Conservation (phyloP, 2,113 vertebrate genomes). For the Oryzias javanicus region DNA sequence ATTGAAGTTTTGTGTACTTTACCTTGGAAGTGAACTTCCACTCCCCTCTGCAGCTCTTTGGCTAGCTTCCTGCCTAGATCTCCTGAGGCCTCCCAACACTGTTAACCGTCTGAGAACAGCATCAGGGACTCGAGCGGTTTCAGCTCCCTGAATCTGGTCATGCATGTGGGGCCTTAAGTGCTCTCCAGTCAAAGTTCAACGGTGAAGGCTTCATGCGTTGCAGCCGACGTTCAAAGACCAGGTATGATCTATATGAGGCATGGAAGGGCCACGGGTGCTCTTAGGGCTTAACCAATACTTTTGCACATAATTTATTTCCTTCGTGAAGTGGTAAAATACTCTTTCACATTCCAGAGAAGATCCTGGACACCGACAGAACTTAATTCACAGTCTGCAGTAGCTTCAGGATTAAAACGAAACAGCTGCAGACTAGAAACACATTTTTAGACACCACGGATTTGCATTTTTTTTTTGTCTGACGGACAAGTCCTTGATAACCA, state of each 20-base stretch:
- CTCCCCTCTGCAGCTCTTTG: slow-evolving; percentile 78
- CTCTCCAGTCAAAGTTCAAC: slow-evolving; percentile 64
- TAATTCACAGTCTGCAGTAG: slow-evolving; percentile 34
- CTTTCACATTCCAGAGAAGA: slow-evolving; percentile 31
- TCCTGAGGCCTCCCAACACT: slow-evolving; percentile 70
- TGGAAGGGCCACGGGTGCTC: slow-evolving; percentile 55
- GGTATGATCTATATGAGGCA: slow-evolving; percentile 58
- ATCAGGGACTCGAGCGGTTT: slow-evolving; percentile 58
- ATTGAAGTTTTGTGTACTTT: slow-evolving; percentile 88
- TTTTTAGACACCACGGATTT: slow-evolving; percentile 33
- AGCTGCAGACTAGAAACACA: slow-evolving; percentile 10
- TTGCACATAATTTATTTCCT: slow-evolving; percentile 64
- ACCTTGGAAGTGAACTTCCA: slow-evolving; percentile 87
- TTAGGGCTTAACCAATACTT: slow-evolving; percentile 67
- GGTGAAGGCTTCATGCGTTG: slow-evolving; percentile 68
- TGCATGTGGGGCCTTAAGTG: slow-evolving; percentile 35
- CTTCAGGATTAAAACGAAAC: neutral
- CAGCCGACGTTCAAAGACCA: slow-evolving; percentile 73
- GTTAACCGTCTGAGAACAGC: slow-evolving; percentile 78
- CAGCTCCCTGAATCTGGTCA: slow-evolving; percentile 44
- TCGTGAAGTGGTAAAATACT: slow-evolving; percentile 53
- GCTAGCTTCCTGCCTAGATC: slow-evolving; percentile 86
- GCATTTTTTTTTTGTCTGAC: slow-evolving; percentile 31
- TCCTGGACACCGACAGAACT: slow-evolving; percentile 20
- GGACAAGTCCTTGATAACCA: slow-evolving; percentile 52